A percentile compares a stretch with the other conserved stretches of the same genome.
These are phyloP conservation scores for Ruditapes philippinarum DNA, from an alignment of 1,140 invertebrate species.

Conservation along the genomic window DNA sequence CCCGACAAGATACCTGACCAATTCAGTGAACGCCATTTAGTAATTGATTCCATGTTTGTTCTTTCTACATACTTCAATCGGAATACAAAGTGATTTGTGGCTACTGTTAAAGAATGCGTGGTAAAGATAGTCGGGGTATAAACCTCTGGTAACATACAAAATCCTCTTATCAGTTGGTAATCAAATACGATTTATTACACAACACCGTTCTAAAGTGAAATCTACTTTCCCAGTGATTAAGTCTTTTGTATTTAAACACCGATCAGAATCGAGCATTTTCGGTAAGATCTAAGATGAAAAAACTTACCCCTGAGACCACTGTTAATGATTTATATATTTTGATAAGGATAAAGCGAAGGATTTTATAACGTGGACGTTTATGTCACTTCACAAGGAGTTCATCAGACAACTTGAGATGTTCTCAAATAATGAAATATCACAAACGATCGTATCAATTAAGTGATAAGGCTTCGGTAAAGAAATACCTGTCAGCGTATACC, in stretches of 20 bases:
- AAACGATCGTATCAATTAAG: constrained; percentile 38
- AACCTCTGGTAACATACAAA: neutral
- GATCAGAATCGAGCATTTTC: constrained; percentile 5
- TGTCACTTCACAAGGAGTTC: constrained; percentile 35
- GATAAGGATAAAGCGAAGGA: constrained; percentile 28
- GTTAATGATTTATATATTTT: constrained; percentile 44
- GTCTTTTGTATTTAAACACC: constrained; percentile 20
- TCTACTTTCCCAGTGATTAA: neutral
- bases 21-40: no score
- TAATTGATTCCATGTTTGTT: no score
- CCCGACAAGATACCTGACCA: no score
- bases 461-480: constrained; percentile 47
- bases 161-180: neutral
- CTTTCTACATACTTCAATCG: neutral
- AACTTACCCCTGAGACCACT: neutral
- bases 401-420: constrained; percentile 41
- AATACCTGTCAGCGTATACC: constrained; percentile 33
- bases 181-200: constrained; percentile 13
- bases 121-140: neutral
- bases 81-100: neutral
- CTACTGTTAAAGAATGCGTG: neutral
- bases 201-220: constrained; percentile 14
- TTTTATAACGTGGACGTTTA: constrained; percentile 34
- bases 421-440: constrained; percentile 30
- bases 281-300: constrained; percentile 18